Percentiles rank a stretch among this genome's conserved stretches.
These are phyloP conservation scores for Zaprionus bogoriensis DNA, from an alignment of 2,888 invertebrate genomes.

Conservation along the genomic window DNA sequence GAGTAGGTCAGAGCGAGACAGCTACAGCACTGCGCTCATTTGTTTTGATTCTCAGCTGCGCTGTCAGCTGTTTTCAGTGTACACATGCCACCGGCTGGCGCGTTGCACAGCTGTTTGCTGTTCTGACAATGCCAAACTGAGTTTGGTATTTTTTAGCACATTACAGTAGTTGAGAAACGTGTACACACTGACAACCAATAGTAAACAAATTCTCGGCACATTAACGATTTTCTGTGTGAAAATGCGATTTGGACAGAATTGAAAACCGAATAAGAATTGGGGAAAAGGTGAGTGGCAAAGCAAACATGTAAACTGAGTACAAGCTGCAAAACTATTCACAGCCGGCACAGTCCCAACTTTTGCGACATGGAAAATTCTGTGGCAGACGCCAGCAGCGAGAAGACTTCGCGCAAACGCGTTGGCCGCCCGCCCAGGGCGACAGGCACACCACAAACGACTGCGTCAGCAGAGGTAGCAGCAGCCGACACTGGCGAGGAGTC, in stretches of 20 bases:
- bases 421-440: conserved; percentile 40
- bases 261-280: background rate
- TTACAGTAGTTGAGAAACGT: background rate
- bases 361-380: conserved; percentile 28
- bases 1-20: too few relatives aligned
- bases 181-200: conserved; percentile 12
- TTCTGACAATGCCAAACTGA: background rate
- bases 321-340: background rate
- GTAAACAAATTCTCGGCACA: conserved; percentile 30
- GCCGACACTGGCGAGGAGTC: conserved; percentile 13
- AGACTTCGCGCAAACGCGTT: conserved; percentile 23
- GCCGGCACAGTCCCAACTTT: background rate
- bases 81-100: background rate
- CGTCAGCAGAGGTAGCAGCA: background rate
- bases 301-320: background rate
- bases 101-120: conserved; percentile 32
- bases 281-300: background rate
- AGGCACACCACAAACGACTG: conserved; percentile 3
- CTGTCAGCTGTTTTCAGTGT: conserved; percentile 10
- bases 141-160: conserved; percentile 30
- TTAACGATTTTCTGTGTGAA: background rate
- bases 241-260: conserved; percentile 7
- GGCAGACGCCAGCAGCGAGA: conserved; percentile 11
- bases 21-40: too few relatives aligned
- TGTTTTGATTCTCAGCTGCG: background rate